Evolutionary conservation across 2,888 invertebrate genomes (phyloP), one percentile per base, ranked within the genome.

Genomic region (Cantharis rufa): DNA sequence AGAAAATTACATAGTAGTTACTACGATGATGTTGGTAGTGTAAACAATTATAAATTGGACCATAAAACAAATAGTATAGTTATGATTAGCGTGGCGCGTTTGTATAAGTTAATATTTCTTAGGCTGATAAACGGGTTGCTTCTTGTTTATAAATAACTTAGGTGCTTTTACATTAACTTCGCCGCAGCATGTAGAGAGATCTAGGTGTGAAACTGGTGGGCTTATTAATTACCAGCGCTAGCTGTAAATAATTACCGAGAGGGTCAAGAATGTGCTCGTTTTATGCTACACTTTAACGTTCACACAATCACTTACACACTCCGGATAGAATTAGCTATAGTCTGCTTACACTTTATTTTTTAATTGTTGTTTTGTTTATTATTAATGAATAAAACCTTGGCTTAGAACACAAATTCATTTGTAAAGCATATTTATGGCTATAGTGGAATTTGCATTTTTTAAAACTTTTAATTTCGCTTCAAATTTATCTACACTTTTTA

Each of bases 221-320:
- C 76, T 75, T 79, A 79, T 79, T 79, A 79, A 79, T 79, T 78
- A 78, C 72, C 69, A 73, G 74, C 21, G 76, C 76, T 79, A 64
- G 77, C 76, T 74, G 71, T 77, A 75, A 79, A 79, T 79, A 77
- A 79, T 79, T 77, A 76, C 73, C 70, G 15, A 15, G 63, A 70
- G 77, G 79, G 79, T 79, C 79, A 79, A 77, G 79, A 74, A 75
- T 75, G 75, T 77, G 75, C 75, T 68, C 75, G 66, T 72, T 78
- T 72, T 69, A 70, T 71, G 74, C 71, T 68, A 69, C 77, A 74
- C 74, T 71, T 74, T 74, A 74, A 77, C 62, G 71, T 63, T 63
- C 21, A 24, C 61, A 64, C 62, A 74, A 61, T 61, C 69, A 69
- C 64, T 66, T 66, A 48, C 48, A 48, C 48, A 48, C 48, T 48